A percentile compares a stretch with the other conserved stretches of the same genome.
These are phyloP conservation scores for Sinocyclocheilus anophthalmus DNA, from an alignment of 2,113 vertebrate genomes.

Conservation along the genomic window DNA sequence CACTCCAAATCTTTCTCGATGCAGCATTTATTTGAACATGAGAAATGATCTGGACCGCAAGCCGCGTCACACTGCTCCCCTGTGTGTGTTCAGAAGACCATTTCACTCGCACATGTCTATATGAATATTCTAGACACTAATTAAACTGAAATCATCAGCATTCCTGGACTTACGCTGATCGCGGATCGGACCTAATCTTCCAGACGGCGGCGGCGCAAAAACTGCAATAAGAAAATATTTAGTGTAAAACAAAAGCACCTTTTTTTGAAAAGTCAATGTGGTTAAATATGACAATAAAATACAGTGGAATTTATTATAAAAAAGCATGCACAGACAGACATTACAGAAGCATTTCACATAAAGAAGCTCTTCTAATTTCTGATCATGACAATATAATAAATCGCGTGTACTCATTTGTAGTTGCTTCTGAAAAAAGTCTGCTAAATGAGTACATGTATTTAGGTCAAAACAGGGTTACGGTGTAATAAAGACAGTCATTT, in stretches of 20 bases:
- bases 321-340: too few species aligned
- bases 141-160: not conserved
- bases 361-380: too few species aligned
- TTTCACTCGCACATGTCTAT: not conserved
- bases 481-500: too few species aligned
- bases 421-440: too few species aligned
- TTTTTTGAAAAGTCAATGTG: not conserved
- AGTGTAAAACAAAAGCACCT: not conserved
- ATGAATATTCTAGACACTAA: not conserved
- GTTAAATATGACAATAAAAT: not conserved
- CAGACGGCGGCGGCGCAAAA: not conserved
- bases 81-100: slow-evolving; percentile 4
- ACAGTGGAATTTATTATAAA: not conserved
- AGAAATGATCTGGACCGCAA: slow-evolving; percentile 79
- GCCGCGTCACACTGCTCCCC: slow-evolving; percentile 72
- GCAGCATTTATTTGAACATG: slow-evolving; percentile 87
- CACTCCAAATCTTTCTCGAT: slow-evolving; percentile 86
- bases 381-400: too few species aligned
- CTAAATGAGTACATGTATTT: too few species aligned
- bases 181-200: slow-evolving; percentile 48
- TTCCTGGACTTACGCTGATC: not conserved
- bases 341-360: too few species aligned
- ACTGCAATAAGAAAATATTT: slow-evolving; percentile 19
- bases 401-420: too few species aligned
- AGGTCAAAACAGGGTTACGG: too few species aligned